phyloP scores from a whole-genome alignment of 2,113 vertebrate species.

The Puntigrus tetrazona region DNA sequence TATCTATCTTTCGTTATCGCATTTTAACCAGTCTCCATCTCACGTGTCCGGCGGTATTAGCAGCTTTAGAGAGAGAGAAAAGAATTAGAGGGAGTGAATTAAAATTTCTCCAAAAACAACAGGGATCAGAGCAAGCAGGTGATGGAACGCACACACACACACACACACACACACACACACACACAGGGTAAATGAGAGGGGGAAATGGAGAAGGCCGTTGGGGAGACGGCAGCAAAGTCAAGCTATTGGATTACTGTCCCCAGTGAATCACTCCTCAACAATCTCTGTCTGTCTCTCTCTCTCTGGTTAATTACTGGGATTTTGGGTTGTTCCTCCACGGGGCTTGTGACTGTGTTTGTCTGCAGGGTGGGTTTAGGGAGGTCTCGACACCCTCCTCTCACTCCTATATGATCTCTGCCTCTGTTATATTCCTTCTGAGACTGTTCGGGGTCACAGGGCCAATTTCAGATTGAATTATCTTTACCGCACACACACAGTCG shows the following conservation, averaged over 20 bases:
- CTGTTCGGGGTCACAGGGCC: not conserved
- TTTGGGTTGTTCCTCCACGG: conserved; percentile 65
- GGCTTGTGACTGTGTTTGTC: conserved; percentile 56
- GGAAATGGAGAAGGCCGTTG: conserved; percentile 34
- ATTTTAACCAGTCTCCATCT: conserved; percentile 57
- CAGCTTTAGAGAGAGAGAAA: conserved; percentile 31
- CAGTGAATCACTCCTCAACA: conserved; percentile 4
- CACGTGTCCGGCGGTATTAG: conserved; percentile 56
- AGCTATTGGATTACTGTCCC: conserved; percentile 33
- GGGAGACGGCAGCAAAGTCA: not conserved
- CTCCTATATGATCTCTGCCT: conserved; percentile 6
- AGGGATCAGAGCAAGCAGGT: conserved; percentile 9
- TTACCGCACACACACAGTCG: not conserved
- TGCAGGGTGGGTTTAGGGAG: conserved; percentile 38
- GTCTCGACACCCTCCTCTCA: not conserved
- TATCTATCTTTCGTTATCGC: conserved; percentile 59
- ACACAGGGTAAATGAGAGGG: not conserved
- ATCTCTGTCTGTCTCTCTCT: conserved; percentile 42
- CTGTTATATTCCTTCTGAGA: not conserved
- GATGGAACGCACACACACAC: not conserved
- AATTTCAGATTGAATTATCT: conserved; percentile 16
- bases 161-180: not conserved
- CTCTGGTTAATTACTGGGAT: conserved; percentile 76
- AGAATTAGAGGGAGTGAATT: conserved; percentile 47
- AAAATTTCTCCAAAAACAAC: conserved; percentile 35